Base-by-base conservation (phyloP, 1,140 invertebrate species). In the Maconellicoccus hirsutus region DNA sequence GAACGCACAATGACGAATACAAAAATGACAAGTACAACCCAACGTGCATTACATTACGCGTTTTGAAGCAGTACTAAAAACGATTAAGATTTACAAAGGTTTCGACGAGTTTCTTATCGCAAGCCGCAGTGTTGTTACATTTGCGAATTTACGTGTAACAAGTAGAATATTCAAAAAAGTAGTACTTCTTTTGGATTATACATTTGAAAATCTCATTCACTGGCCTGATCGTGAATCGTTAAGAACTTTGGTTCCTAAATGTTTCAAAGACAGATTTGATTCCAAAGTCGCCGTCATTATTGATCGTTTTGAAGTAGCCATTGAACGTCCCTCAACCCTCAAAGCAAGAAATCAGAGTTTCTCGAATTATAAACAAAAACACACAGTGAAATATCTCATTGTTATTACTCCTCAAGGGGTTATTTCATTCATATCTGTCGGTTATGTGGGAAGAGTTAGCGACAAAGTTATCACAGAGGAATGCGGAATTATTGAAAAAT, bases 371-470 rank as follows among this genome's bases (percentile, higher is more conserved):
- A 77, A 77, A 72, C 74, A 75, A 39, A 72, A 70, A 59, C 77
- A 81, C 71, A 79, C 77, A 26, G 72, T 77, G 7, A 80, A 80
- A 74, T 81, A 80, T 76, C 76, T 80, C 39, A 76, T 81, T 70
- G 77, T 77, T 21, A 74, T 74, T 52, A 80, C 78, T 22, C 78
- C 79, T 22, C 77, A 82, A 75, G 79, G 79, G 1, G 74, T 79
- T n/a, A 77, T 80, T 16, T 79, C 77, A 75, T 81, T 75, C 72
- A 75, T 82, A 33, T 81, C 79, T 3, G 70, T 76, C 70, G 79
- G 78, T 14, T 81, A 76, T 75, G 76, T 78, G 23, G 79, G 80
- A 39, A 75, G 78, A 73, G 74, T 75, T 14, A 76, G 75, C 33
- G 79, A 81, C 76, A 73, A 72, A 22, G 59, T 74, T 16, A 75